A percentile compares a stretch with the other conserved stretches of the same genome.
These are phyloP conservation scores for Drosophila atroscutellata DNA, from an alignment of 2,888 invertebrate species.

Conservation along the genomic window DNA sequence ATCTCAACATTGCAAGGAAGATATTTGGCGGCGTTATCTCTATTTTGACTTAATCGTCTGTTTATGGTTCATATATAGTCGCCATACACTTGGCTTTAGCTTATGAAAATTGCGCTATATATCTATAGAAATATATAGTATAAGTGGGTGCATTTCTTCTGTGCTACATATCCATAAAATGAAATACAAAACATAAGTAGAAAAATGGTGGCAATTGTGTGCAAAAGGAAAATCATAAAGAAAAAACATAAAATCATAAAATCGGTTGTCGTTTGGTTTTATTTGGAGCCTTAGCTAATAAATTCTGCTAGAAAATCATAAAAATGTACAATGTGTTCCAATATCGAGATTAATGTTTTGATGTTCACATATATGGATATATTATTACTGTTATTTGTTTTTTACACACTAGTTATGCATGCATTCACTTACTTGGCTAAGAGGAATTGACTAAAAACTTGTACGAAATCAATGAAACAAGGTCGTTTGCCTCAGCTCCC, in stretches of 20 bases:
- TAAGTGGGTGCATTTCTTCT: conserved; percentile 14
- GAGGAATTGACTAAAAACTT: conserved; percentile 56
- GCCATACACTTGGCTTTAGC: conserved; percentile 42
- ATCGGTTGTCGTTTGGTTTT: conserved; percentile 50
- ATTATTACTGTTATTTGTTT: neutral
- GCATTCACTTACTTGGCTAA: conserved; percentile 45
- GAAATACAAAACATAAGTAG: too few relatives aligned
- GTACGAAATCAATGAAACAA: conserved; percentile 58
- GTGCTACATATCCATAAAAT: too few relatives aligned
- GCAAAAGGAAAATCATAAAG: conserved; percentile 34
- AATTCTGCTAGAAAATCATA: conserved; percentile 71
- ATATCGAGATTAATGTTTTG: conserved; percentile 67
- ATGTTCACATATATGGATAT: conserved; percentile 13
- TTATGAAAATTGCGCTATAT: conserved; percentile 29
- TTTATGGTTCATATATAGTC: conserved; percentile 4
- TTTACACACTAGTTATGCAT: conserved; percentile 33
- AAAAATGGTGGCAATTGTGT: too few relatives aligned
- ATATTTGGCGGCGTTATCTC: conserved; percentile 65
- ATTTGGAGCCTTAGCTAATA: conserved; percentile 64
- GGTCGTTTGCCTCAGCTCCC: conserved; percentile 20
- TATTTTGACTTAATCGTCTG: conserved; percentile 9
- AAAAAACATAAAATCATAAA: conserved; percentile 46
- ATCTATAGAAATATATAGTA: conserved; percentile 16
- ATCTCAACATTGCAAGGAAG: conserved; percentile 82
- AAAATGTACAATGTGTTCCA: conserved; percentile 40